Evolutionary conservation across 1,140 invertebrate species (phyloP).

Genomic region (Formica exsecta): DNA sequence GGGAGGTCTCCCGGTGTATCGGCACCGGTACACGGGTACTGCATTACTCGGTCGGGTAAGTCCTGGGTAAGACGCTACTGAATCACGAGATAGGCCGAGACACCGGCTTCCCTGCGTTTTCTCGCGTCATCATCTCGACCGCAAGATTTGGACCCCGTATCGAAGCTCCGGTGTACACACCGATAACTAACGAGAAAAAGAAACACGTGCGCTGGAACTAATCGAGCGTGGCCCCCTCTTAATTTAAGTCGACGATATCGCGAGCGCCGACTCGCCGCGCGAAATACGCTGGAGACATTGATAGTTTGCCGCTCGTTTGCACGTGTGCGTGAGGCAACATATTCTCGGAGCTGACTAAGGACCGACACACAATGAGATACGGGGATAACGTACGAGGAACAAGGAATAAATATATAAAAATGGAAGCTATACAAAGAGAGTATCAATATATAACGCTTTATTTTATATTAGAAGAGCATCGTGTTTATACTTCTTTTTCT

Average conservation of each 20-base stretch:
- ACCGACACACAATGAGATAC: not conserved
- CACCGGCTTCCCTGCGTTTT: slow-evolving; percentile 65
- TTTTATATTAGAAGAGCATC: not conserved
- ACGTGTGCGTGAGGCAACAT: not conserved
- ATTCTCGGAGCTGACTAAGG: not conserved
- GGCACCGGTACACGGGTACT: slow-evolving; percentile 80
- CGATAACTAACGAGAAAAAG: slow-evolving; percentile 81
- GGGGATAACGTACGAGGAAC: not conserved
- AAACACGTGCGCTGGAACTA: slow-evolving; percentile 75
- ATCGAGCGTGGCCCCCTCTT: slow-evolving; percentile 77
- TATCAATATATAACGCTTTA: not conserved
- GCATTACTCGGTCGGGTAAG: slow-evolving; percentile 81
- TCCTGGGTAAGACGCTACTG: slow-evolving; percentile 79
- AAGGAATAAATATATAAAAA: not conserved
- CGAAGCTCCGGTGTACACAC: slow-evolving; percentile 66
- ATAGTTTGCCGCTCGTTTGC: slow-evolving; percentile 11
- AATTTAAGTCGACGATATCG: slow-evolving; percentile 75
- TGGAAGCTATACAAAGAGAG: not conserved
- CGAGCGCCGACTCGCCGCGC: slow-evolving; percentile 2
- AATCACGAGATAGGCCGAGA: slow-evolving; percentile 78
- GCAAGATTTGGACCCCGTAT: slow-evolving; percentile 70
- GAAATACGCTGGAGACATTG: slow-evolving; percentile 49
- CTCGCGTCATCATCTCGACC: slow-evolving; percentile 65
- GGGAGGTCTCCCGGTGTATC: slow-evolving; percentile 73
- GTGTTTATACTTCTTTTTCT: not conserved